A percentile compares a stretch with the other conserved stretches of the same genome.
phyloP scores from a whole-genome alignment of 2,797 vertebrate species.

The Carapus acus region DNA sequence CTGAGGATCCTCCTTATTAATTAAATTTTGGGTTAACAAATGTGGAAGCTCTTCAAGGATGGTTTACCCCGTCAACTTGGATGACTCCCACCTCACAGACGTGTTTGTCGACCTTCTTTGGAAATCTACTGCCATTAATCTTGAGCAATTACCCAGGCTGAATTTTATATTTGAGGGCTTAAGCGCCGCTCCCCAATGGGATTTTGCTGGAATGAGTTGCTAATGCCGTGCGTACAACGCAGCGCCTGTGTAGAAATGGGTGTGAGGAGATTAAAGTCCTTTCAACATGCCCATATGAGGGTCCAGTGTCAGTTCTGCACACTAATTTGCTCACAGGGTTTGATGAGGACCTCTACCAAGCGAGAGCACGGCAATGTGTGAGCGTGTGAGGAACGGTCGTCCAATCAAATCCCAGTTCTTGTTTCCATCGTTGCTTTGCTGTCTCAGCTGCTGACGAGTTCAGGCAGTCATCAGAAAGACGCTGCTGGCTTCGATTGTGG shows the following conservation, averaged over 20 bases:
- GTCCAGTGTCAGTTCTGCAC: conserved; percentile 50
- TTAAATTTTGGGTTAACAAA: conserved; percentile 45
- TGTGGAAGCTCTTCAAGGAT: conserved; percentile 21
- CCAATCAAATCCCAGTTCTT: background rate
- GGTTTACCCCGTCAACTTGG: conserved; percentile 24
- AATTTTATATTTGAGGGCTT: conserved; percentile 29
- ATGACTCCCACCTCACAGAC: conserved; percentile 16
- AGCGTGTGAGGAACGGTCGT: conserved; percentile 10
- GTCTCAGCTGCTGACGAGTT: too few species aligned
- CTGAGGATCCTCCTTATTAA: conserved; percentile 55
- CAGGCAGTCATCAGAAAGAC: too few species aligned
- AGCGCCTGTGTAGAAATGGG: conserved; percentile 49
- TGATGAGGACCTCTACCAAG: conserved; percentile 45
- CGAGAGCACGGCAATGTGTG: conserved; percentile 39
- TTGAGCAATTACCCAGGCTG: conserved; percentile 10
- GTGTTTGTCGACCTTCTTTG: conserved; percentile 34
- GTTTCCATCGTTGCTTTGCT: background rate
- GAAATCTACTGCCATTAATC: conserved; percentile 35
- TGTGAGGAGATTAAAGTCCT: conserved; percentile 46
- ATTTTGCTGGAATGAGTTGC: conserved; percentile 12
- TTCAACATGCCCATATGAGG: conserved; percentile 50
- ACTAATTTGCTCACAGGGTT: conserved; percentile 48
- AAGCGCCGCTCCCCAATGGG: conserved; percentile 1
- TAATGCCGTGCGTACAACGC: conserved; percentile 20
- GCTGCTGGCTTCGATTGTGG: too few species aligned